Evolutionary conservation across 2,888 invertebrate species (phyloP).

Genomic region (Drosophila pegasa): DNA sequence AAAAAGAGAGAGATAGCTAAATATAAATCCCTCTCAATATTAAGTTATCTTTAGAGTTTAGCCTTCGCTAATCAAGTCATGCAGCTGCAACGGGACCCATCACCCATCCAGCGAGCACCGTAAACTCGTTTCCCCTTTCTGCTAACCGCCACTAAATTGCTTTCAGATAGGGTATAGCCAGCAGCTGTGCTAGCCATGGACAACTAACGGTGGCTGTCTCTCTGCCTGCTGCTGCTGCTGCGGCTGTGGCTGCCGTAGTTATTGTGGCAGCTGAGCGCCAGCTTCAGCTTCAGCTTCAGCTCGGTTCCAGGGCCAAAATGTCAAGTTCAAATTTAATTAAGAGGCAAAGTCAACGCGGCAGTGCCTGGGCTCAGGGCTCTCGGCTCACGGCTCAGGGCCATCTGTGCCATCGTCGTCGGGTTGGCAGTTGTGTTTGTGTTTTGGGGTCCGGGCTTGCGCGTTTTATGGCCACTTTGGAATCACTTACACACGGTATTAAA

Average conservation of each 20-base stretch:
- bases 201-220: neutral
- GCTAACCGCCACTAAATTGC: neutral
- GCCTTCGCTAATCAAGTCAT: neutral
- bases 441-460: conserved; percentile 26
- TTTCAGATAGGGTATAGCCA: neutral
- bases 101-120: neutral
- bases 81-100: neutral
- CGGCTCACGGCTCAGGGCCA: conserved; percentile 1
- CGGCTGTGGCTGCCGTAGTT: conserved; percentile 3
- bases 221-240: neutral
- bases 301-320: conserved; percentile 56
- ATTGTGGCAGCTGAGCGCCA: too few relatives aligned
- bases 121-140: neutral
- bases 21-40: neutral
- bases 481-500: conserved; percentile 60
- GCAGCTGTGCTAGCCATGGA: neutral
- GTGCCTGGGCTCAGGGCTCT: conserved; percentile 24
- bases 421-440: neutral
- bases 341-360: conserved; percentile 23
- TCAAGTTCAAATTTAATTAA: conserved; percentile 79
- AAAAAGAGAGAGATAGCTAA: neutral
- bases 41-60: neutral
- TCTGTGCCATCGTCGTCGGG: conserved; percentile 3
- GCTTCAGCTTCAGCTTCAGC: conserved; percentile 21
- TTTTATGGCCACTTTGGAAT: conserved; percentile 68